Conservation (phyloP, 2,797 vertebrate species). For the Coccyzus lansbergi region DNA sequence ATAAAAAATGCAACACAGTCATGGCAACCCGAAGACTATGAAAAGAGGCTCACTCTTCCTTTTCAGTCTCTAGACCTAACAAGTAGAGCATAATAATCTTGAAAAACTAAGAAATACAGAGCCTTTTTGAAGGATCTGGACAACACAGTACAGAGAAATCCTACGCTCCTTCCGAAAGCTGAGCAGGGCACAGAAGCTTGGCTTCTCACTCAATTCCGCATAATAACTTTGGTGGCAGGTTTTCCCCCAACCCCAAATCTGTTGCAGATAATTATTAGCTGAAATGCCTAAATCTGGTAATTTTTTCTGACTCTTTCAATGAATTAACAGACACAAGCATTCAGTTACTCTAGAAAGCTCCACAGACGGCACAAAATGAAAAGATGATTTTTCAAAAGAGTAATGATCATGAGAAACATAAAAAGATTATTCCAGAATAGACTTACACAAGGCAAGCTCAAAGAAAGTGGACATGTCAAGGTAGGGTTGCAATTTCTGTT, state of each 20-base stretch:
- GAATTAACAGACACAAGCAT: not conserved
- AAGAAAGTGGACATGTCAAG: not conserved
- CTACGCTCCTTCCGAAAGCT: not conserved
- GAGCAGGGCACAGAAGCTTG: not conserved
- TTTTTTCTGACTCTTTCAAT: not conserved
- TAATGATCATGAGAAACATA: not conserved
- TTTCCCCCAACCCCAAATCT: not conserved
- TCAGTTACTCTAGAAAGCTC: not conserved
- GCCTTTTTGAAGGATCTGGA: not conserved
- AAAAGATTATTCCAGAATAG: not conserved
- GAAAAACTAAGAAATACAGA: not conserved
- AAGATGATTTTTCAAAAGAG: conserved; percentile 13
- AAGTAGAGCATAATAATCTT: not conserved
- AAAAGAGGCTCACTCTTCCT: not conserved
- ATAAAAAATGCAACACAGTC: not conserved
- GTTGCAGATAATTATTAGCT: not conserved
- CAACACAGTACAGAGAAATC: not conserved
- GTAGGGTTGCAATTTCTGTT: not conserved
- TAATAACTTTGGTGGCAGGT: not conserved
- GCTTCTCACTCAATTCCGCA: not conserved
- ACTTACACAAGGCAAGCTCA: not conserved
- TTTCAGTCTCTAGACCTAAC: not conserved
- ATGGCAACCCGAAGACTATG: not conserved
- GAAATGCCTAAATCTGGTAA: not conserved
- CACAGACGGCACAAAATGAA: not conserved